phyloP scores from a whole-genome alignment of 2,797 vertebrate species.

The Meda fulgida region DNA sequence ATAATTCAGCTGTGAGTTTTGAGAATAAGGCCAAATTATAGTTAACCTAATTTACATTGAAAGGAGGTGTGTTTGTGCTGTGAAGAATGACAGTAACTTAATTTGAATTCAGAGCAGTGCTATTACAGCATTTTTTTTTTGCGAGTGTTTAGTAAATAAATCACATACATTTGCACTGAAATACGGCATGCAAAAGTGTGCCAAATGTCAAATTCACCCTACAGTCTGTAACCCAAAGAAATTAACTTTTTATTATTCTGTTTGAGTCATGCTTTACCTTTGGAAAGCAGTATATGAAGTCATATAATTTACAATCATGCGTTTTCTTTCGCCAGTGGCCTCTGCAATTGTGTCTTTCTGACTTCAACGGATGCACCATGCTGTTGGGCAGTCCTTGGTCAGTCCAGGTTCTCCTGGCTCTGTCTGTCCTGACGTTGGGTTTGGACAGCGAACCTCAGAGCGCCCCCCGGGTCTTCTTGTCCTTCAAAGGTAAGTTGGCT shows the following conservation, averaged over 20 bases:
- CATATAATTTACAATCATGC: conserved; percentile 27
- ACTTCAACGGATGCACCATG: conserved; percentile 72
- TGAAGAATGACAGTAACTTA: background rate
- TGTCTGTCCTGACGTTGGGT: conserved; percentile 66
- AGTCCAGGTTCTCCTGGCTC: conserved; percentile 72
- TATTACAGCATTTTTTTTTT: background rate
- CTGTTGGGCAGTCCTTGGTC: conserved; percentile 71
- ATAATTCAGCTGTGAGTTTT: background rate
- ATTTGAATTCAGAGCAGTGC: background rate
- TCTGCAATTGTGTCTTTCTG: conserved; percentile 48
- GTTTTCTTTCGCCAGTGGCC: conserved; percentile 64
- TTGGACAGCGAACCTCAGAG: conserved; percentile 72
- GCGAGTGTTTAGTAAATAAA: background rate
- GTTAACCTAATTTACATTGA: background rate
- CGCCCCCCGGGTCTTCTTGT: conserved; percentile 80
- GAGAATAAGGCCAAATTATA: background rate
- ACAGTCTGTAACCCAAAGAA: background rate
- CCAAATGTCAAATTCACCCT: background rate
- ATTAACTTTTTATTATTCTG: background rate
- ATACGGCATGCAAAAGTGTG: background rate
- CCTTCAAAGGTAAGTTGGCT: conserved; percentile 78
- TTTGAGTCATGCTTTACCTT: background rate
- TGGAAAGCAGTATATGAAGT: background rate
- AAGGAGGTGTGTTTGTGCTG: background rate
- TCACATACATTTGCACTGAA: background rate